A percentile compares a stretch with the other conserved stretches of the same genome.
phyloP scores from a whole-genome alignment of 2,113 vertebrate genomes.

The Cololabis saira region DNA sequence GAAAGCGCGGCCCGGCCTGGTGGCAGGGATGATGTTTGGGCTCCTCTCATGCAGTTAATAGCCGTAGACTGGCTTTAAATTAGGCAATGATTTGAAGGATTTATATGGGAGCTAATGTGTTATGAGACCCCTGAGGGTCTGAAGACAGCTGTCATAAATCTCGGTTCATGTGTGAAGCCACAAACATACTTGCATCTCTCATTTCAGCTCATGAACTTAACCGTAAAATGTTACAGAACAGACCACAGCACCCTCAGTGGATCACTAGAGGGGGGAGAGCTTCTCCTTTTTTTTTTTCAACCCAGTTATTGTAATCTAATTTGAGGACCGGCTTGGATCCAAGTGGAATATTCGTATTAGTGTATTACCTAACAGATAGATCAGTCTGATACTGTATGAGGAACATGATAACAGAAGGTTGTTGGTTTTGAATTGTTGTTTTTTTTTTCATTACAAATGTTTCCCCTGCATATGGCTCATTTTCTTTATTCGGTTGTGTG shows the following conservation, averaged over 20 bases:
- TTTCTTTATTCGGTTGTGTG: no score
- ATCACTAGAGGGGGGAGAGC: slow-evolving; percentile 43
- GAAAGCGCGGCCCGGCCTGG: neutral
- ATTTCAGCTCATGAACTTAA: slow-evolving; percentile 59
- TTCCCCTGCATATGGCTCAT: no score
- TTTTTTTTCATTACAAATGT: no score
- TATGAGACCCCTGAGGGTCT: slow-evolving; percentile 61
- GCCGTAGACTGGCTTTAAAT: slow-evolving; percentile 57
- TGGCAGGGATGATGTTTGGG: slow-evolving; percentile 19
- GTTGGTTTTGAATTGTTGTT: no score
- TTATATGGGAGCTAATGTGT: slow-evolving; percentile 64
- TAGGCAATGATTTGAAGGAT: slow-evolving; percentile 63
- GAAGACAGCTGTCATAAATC: slow-evolving; percentile 71
- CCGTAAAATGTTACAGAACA: slow-evolving; percentile 61
- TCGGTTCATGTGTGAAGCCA: slow-evolving; percentile 67
- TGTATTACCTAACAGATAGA: slow-evolving; percentile 39
- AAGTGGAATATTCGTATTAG: slow-evolving; percentile 36
- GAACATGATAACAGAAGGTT: no score
- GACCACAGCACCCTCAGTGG: slow-evolving; percentile 48
- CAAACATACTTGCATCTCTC: slow-evolving; percentile 71
- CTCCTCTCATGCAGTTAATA: slow-evolving; percentile 62
- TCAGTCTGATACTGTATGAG: slow-evolving; percentile 15
- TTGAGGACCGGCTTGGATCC: slow-evolving; percentile 34
- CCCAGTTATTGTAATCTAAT: slow-evolving; percentile 50
- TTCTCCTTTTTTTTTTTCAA: slow-evolving; percentile 58